phyloP scores from a whole-genome alignment of 2,888 invertebrate species.

The Hirtodrosophila alboralis region DNA sequence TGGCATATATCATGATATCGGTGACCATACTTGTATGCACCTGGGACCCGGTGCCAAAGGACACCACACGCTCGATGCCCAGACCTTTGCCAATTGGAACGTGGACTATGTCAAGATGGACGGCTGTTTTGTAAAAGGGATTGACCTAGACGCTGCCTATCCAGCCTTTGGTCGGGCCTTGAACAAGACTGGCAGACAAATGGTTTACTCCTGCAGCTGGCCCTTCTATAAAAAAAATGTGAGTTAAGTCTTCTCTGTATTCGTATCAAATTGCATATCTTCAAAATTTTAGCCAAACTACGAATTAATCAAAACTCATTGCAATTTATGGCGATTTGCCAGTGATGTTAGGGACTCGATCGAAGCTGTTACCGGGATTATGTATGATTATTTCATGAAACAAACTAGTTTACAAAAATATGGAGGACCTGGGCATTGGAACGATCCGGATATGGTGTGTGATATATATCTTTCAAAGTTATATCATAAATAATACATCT shows the following conservation, averaged over 20 bases:
- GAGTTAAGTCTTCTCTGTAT: slow-evolving; percentile 14
- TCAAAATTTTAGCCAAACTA: slow-evolving; percentile 85
- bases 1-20: slow-evolving; percentile 91
- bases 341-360: slow-evolving; percentile 87
- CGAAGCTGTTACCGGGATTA: slow-evolving; percentile 85
- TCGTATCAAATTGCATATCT: not conserved
- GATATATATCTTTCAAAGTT: not conserved
- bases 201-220: slow-evolving; percentile 92
- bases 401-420: slow-evolving; percentile 86
- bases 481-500: not conserved
- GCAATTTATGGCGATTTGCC: slow-evolving; percentile 88
- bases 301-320: slow-evolving; percentile 85
- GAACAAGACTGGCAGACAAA: slow-evolving; percentile 89
- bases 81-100: slow-evolving; percentile 90
- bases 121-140: slow-evolving; percentile 88
- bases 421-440: slow-evolving; percentile 89
- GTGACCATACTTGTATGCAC: slow-evolving; percentile 89
- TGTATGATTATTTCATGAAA: slow-evolving; percentile 86
- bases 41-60: slow-evolving; percentile 88
- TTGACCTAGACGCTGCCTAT: slow-evolving; percentile 87
- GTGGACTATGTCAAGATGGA: slow-evolving; percentile 92
- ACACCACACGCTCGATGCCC: slow-evolving; percentile 87
- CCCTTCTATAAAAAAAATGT: slow-evolving; percentile 88
- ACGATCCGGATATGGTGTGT: slow-evolving; percentile 88
- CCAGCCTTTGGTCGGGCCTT: slow-evolving; percentile 87